Base-by-base conservation (phyloP, 2,888 invertebrate genomes). In the Junonia oenone region DNA sequence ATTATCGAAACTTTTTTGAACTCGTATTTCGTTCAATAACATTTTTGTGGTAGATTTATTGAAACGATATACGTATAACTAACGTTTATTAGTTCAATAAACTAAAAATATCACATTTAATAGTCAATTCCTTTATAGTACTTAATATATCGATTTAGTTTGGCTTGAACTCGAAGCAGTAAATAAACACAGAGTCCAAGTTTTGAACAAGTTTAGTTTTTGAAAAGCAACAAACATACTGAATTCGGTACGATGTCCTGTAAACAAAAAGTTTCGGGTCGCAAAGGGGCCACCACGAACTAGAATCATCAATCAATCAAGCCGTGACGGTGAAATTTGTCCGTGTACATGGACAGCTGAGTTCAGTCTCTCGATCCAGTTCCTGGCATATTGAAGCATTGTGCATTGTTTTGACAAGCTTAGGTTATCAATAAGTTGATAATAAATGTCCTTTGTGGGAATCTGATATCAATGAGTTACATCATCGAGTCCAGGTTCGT, bases 291-390 rank as follows among this genome's bases (percentile, higher is more conserved):
- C 37, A 61, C 65, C 61, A 43, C 61, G 61, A 75, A 75, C 75
- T 70, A 70, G 69, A 63, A 66, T 63, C 78, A 78, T 82, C 79
- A 66, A 82, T 82, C 81, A 82, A 81, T 82, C 81, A 73, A 50
- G 57, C 53, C 53, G 48, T 58, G 71, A 70, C 71, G 63, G 62
- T 61, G 63, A 69, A 64, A 68, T 76, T 73, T 72, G 72, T 73
- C 59, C 67, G 48, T 35, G 45, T 27, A 46, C 48, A 48, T 51
- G 33, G 54, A 56, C 35, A 56, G 47, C 26, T 37, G 45, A 49
- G 54, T 45, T 49, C 9, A 19, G 55, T 46, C 35, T 43, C 37
- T 50, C 51, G 51, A 33, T 9, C 27, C 15, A 35, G 27, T 46
- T 6, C 11, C 43, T 37, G 22, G 19, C 31, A 26, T 46, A n/a